Evolutionary conservation across 1,140 invertebrate species (phyloP).

Genomic region (Anthonomus grandis): DNA sequence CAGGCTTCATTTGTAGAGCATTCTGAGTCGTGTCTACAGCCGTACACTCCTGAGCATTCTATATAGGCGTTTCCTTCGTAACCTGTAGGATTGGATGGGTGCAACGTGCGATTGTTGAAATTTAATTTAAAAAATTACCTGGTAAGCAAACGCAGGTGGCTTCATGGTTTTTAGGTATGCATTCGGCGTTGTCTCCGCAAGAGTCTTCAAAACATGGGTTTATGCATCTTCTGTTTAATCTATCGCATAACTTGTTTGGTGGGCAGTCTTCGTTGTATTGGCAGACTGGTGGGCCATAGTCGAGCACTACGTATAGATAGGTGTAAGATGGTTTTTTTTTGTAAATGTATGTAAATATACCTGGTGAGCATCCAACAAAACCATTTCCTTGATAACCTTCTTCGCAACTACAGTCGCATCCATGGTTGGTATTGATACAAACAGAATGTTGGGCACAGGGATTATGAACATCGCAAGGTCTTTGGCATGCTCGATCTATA

Average conservation of each 20-base stretch:
- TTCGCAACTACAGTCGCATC: constrained; percentile 77
- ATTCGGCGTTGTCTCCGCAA: constrained; percentile 82
- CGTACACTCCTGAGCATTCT: constrained; percentile 64
- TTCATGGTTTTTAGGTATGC: constrained; percentile 71
- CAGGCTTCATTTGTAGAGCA: constrained; percentile 69
- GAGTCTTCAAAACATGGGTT: constrained; percentile 79
- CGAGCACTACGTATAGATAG: constrained; percentile 51
- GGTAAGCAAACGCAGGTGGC: constrained; percentile 73
- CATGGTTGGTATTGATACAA: constrained; percentile 85
- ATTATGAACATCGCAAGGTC: constrained; percentile 77
- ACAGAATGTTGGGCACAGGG: constrained; percentile 80
- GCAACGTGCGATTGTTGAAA: too few species aligned
- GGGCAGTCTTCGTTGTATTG: constrained; percentile 89
- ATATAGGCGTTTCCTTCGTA: constrained; percentile 77
- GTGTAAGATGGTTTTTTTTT: too few species aligned
- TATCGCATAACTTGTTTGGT: constrained; percentile 74
- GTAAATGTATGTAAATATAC: too few species aligned
- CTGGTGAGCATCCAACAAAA: constrained; percentile 70
- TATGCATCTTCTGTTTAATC: constrained; percentile 75
- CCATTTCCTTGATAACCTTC: constrained; percentile 85
- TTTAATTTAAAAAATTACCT: too few species aligned
- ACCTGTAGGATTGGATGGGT: too few species aligned
- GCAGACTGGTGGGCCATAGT: constrained; percentile 69
- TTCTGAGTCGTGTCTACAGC: constrained; percentile 66
- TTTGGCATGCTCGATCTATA: constrained; percentile 73